phyloP scores from a whole-genome alignment of 37 sponge, comb jelly and placozoan genomes.

The Crambe crambe region DNA sequence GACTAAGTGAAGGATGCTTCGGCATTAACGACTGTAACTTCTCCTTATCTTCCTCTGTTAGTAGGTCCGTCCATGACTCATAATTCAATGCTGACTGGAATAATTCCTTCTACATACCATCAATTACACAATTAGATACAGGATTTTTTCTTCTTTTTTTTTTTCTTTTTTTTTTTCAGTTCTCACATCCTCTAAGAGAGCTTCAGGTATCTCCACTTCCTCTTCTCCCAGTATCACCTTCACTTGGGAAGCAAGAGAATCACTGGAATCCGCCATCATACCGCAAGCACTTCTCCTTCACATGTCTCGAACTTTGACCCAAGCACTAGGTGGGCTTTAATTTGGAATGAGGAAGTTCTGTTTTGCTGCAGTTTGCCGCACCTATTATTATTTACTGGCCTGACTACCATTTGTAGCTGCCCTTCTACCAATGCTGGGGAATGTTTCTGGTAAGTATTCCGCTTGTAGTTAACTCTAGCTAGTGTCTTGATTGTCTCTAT shows the following conservation, averaged over 20 bases:
- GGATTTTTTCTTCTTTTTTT: not conserved
- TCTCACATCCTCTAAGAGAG: constrained; percentile 58
- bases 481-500: too few relatives aligned
- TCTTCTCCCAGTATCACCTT: constrained; percentile 32
- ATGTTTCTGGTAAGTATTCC: not conserved
- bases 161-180: too few relatives aligned
- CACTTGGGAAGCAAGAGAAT: not conserved
- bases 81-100: constrained; percentile 63
- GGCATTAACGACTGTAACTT: constrained; percentile 44
- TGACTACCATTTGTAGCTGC: too few relatives aligned
- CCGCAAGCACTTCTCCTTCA: too few relatives aligned
- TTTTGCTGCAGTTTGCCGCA: too few relatives aligned
- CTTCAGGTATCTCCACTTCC: constrained; percentile 40
- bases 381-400: too few relatives aligned
- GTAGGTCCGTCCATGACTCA: constrained; percentile 63
- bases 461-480: not conserved
- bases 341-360: not conserved
- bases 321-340: not conserved
- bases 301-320: not conserved
- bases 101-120: constrained; percentile 34
- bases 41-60: constrained; percentile 68
- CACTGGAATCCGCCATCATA: not conserved
- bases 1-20: not conserved
- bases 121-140: not conserved
- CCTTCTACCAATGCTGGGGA: not conserved